Conservation (phyloP, 1,140 invertebrate genomes). For the Holotrichia oblita region DNA sequence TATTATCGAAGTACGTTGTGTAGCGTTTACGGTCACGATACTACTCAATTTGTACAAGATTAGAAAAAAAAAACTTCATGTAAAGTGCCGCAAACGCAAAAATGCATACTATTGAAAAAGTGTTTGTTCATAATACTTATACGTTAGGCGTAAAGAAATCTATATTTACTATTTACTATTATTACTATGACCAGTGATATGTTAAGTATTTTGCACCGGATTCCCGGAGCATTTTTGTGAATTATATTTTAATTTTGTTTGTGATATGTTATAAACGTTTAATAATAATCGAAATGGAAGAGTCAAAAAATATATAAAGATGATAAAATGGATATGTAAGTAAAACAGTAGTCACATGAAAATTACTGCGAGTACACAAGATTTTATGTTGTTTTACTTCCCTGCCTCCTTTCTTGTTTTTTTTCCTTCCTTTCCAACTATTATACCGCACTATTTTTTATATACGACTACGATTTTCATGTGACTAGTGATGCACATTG, state of each 20-base stretch:
- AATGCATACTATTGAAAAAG: neutral
- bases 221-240: conserved; percentile 49
- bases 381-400: neutral
- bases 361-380: neutral
- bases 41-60: neutral
- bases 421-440: neutral
- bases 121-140: conserved; percentile 25
- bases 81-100: conserved; percentile 2
- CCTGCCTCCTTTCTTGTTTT: neutral
- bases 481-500: conserved; percentile 54
- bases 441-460: conserved; percentile 16
- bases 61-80: neutral
- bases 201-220: conserved; percentile 54
- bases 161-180: conserved; percentile 26
- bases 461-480: conserved; percentile 47
- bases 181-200: conserved; percentile 51
- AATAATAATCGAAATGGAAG: neutral
- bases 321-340: conserved; percentile 1
- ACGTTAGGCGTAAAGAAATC: conserved; percentile 21
- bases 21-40: neutral
- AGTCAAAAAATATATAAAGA: conserved; percentile 15
- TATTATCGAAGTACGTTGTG: neutral
- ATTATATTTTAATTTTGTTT: conserved; percentile 43
- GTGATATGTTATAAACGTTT: conserved; percentile 43
- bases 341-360: conserved; percentile 18